Base-by-base conservation (phyloP, 2,797 vertebrate genomes). In the Hydrocynus forskahlii region DNA sequence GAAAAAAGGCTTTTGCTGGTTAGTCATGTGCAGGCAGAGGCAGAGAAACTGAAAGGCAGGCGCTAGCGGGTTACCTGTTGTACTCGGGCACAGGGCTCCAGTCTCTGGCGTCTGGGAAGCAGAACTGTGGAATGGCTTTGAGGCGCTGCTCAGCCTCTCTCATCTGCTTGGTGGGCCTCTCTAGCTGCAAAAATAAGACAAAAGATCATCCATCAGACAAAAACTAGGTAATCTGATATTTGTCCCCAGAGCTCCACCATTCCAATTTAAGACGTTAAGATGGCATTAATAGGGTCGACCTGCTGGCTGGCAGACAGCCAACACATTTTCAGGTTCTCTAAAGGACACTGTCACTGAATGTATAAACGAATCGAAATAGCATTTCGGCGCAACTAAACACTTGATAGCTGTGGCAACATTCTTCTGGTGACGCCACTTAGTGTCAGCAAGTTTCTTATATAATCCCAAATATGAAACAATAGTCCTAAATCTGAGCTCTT, bases 111-210 rank as follows among this genome's bases (percentile, higher is more conserved):
- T 99, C 98, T 13, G 98, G 98, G 86, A 99, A 99, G 91, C 98
- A 99, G 92, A 99, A 99, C 89, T 98, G 98, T 9, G 98, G 98
- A 82, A 99, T 99, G 50, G 98, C 98, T 91, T 97, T 99, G 79
- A 99, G 97, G 57, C 98, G 94, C 87, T 99, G 97, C 84, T 99
- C 98, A 0, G 98, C 97, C 86, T 99, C 98, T 63, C 97, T 95
- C 93, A 99, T 96, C 92, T 97, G 97, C 89, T 99, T 99, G 84
- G 97, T 99, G 80, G 94, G 97, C 85, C 98, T 95, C 90, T 99
- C 98, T 89, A 99, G 92, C 98, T 99, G 93, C 63, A 81, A 87
- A 87, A 55, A 84, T 54, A 13, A 73, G 40, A 81, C 23, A 83
- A 87, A 76, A 87, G 55, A 3, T 57, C 19, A 62, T 14, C 12